Percentiles rank a stretch among this genome's conserved stretches.
phyloP scores from a whole-genome alignment of 2,888 invertebrate genomes.

The Alsophila aescularia region DNA sequence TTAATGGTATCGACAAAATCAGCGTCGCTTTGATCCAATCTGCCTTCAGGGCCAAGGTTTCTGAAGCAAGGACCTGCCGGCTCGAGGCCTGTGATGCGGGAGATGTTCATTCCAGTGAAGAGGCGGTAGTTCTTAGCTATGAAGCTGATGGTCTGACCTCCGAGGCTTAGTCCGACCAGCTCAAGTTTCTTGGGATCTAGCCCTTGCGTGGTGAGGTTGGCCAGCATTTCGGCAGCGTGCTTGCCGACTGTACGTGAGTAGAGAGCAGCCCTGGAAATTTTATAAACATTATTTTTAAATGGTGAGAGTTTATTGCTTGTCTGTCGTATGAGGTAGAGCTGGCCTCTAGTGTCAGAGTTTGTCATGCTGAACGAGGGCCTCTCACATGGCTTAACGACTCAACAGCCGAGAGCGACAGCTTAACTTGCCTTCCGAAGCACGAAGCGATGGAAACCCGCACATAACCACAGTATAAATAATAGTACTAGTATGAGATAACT shows the following conservation, averaged over 20 bases:
- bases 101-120: constrained; percentile 58
- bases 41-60: constrained; percentile 58
- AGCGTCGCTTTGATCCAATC: constrained; percentile 63
- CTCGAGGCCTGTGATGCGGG: constrained; percentile 61
- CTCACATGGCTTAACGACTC: no score
- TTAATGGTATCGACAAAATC: constrained; percentile 64
- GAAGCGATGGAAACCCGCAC: no score
- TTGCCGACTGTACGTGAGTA: constrained; percentile 57
- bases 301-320: no score
- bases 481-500: no score
- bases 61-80: constrained; percentile 72
- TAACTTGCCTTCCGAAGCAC: no score
- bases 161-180: constrained; percentile 64
- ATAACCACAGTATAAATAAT: no score
- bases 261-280: constrained; percentile 44
- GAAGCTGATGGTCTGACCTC: constrained; percentile 65
- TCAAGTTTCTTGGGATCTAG: constrained; percentile 62
- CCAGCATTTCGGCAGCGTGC: constrained; percentile 62
- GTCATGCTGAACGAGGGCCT: no score
- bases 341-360: no score
- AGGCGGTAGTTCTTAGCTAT: constrained; percentile 60
- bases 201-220: constrained; percentile 52
- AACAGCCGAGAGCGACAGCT: no score
- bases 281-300: neutral
- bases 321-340: no score